Evolutionary conservation across 2,113 vertebrate genomes (phyloP).

Genomic region (Vireo altiloquus): DNA sequence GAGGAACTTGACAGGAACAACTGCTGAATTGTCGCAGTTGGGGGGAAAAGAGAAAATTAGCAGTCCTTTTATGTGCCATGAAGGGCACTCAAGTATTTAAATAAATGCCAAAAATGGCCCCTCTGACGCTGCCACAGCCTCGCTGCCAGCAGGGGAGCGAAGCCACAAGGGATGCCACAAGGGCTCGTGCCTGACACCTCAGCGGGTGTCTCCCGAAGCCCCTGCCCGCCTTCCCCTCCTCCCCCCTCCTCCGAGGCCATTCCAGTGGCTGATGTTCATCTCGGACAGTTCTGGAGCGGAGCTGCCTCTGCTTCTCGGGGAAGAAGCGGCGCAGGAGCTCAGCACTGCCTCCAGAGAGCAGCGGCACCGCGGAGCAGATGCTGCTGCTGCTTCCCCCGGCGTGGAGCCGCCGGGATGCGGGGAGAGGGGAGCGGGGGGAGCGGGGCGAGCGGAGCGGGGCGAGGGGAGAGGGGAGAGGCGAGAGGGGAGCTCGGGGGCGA

Average conservation of each 20-base stretch:
- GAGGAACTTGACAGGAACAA: neutral
- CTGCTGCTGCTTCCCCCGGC: fast-evolving
- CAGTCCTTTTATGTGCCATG: fast-evolving
- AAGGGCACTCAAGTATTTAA: neutral
- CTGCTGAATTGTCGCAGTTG: neutral
- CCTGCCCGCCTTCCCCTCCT: fast-evolving
- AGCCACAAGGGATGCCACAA: fast-evolving
- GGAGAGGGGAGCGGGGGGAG: neutral
- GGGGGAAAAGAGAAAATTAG: no score
- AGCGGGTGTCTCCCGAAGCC: fast-evolving
- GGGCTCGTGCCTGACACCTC: neutral
- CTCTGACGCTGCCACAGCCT: neutral
- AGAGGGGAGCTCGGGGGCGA: neutral
- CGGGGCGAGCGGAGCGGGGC: neutral
- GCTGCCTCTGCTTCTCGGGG: fast-evolving
- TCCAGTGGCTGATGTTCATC: fast-evolving
- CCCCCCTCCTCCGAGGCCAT: neutral
- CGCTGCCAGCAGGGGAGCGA: fast-evolving
- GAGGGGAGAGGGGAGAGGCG: neutral
- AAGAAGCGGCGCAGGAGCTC: fast-evolving
- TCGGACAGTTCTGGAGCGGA: neutral
- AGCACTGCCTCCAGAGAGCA: fast-evolving
- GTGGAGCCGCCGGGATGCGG: fast-evolving
- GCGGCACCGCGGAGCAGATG: neutral
- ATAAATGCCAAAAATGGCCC: neutral